Conservation (phyloP, 2,797 vertebrate genomes). For the Lacerta bilineata region DNA sequence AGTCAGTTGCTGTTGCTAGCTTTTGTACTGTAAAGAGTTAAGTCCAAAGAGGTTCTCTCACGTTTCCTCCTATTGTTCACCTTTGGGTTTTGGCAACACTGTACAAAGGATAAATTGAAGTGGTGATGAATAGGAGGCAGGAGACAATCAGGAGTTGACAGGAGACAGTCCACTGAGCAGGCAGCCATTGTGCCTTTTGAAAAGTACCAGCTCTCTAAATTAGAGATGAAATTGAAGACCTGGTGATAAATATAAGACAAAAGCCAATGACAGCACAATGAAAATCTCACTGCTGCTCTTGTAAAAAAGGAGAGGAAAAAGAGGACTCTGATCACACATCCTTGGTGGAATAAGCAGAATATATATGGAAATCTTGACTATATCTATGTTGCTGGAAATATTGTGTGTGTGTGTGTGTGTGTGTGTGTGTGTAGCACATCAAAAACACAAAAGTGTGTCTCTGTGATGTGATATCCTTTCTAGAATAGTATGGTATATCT, state of each 20-base stretch:
- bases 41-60: constrained; percentile 34
- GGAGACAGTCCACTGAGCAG: constrained; percentile 53
- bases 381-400: neutral
- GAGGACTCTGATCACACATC: neutral
- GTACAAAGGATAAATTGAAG: constrained; percentile 63
- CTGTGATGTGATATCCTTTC: neutral
- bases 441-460: neutral
- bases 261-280: constrained; percentile 51
- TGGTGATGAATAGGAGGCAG: constrained; percentile 56
- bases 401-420: neutral
- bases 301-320: neutral
- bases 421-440: neutral
- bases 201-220: constrained; percentile 58
- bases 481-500: neutral
- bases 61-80: constrained; percentile 19
- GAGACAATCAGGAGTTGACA: constrained; percentile 56
- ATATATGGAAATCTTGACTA: neutral
- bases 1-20: neutral
- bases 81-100: constrained; percentile 49
- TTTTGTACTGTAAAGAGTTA: constrained; percentile 28
- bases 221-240: constrained; percentile 65
- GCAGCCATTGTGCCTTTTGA: constrained; percentile 47
- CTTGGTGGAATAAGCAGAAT: neutral
- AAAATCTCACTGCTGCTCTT: constrained; percentile 41
- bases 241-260: constrained; percentile 63